Evolutionary conservation across 2,888 invertebrate genomes (phyloP), one percentile per base, ranked within the genome.

Genomic region (Hydrotaea cyrtoneurina): DNA sequence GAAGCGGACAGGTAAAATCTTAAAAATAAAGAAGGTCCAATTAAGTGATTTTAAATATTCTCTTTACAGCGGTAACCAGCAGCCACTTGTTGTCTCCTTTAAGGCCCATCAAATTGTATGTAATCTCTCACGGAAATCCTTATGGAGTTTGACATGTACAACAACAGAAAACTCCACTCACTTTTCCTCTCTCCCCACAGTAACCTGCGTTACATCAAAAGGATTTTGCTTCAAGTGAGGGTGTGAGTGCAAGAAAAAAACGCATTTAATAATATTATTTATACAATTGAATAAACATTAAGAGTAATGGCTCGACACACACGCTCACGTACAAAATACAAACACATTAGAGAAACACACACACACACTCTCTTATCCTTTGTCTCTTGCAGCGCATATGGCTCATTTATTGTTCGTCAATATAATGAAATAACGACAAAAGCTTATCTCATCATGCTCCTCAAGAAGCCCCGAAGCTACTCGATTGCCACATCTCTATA

Each of bases 261-360:
- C 26, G 26, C 17, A 59, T 59, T 59, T 59, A 59, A 26, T 26
- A 59, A 59, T 59, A 26, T 59, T 59, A 59, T 21, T 23, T 23
- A 59, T 26, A 26, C 26, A 59, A 59, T 59, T 59, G 59, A 59
- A 59, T 59, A 59, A 59, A 26, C 59, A 15, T 59, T 59, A 59
- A 26, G 23, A 59, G 3, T 59, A 59, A 59, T 59, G 59, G 5
- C 2, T 26, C 59, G 15, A 26, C 23, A 59, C 19, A 4, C 2
- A 50, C 15, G n/a, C n/a, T 4, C 7, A 26, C 15, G 59, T 26
- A 59, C 23, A 10, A 26, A 15, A 21, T 36, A 36, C 19, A 57
- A 11, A 57, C 23, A 57, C 57, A n/a, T n/a, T n/a, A n/a, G n/a
- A 26, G 23, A 7, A 11, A 59, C 26, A 2, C 26, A 59, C 13